Evolutionary conservation across 2,113 vertebrate species (phyloP).

Genomic region (Taxidea taxus): DNA sequence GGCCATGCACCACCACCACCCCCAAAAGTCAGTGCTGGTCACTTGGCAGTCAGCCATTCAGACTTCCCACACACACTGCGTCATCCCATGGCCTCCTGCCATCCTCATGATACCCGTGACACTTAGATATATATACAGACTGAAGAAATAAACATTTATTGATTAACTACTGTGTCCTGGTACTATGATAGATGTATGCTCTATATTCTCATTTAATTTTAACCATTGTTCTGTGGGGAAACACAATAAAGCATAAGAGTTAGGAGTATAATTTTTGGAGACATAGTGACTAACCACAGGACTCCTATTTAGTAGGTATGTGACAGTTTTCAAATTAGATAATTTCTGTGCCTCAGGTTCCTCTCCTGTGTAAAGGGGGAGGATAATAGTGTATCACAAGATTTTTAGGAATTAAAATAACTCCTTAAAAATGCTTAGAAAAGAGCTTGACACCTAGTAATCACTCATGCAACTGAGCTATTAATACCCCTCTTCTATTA

Average conservation of each 20-base stretch:
- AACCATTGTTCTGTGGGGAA: not conserved
- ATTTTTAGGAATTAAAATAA: not conserved
- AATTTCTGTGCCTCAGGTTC: not conserved
- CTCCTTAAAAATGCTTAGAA: not conserved
- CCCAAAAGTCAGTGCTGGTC: not conserved
- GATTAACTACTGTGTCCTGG: not conserved
- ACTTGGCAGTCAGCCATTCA: not conserved
- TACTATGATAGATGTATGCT: not conserved
- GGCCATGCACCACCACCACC: fast-evolving
- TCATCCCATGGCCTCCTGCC: not conserved
- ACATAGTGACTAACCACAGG: not conserved
- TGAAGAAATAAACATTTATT: not conserved
- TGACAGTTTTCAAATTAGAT: not conserved
- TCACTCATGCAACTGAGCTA: not conserved
- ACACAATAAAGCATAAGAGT: not conserved
- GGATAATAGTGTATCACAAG: not conserved
- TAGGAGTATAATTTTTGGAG: not conserved
- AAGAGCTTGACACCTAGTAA: not conserved
- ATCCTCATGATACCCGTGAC: too few species aligned
- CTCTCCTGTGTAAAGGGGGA: not conserved
- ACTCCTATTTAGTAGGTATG: not conserved
- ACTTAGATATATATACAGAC: not conserved
- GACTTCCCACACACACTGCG: not conserved
- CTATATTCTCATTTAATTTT: not conserved
- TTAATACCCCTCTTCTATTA: not conserved